Evolutionary conservation across 2,797 vertebrate genomes (phyloP).

Genomic region (Morus bassanus): DNA sequence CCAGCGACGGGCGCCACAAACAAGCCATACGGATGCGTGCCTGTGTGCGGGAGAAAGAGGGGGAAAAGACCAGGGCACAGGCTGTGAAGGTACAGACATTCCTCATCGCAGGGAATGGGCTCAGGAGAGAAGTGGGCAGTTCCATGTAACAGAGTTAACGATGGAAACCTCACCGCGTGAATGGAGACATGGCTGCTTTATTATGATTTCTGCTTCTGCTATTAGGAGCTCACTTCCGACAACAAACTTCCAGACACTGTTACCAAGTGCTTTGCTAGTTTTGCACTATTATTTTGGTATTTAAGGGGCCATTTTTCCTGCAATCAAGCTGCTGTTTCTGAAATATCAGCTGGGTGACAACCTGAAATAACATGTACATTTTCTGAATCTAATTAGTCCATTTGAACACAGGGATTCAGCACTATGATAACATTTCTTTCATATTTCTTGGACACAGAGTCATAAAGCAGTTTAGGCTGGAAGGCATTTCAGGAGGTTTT

Average conservation of each 20-base stretch:
- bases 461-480: rapidly evolving
- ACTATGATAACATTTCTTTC: not conserved
- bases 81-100: rapidly evolving
- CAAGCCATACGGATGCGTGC: rapidly evolving
- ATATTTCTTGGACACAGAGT: no score
- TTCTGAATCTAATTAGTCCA: not conserved
- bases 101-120: rapidly evolving
- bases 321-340: not conserved
- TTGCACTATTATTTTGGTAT: not conserved
- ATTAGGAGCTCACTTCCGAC: not conserved
- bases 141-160: rapidly evolving
- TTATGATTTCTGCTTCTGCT: not conserved
- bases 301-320: not conserved
- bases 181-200: rapidly evolving
- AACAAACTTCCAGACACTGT: rapidly evolving
- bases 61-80: no score
- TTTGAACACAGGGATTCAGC: not conserved
- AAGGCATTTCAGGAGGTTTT: no score
- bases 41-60: rapidly evolving
- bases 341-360: not conserved
- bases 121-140: rapidly evolving
- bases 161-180: rapidly evolving
- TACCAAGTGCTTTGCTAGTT: not conserved
- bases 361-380: not conserved
- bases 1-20: rapidly evolving